Evolutionary conservation across 2,888 invertebrate species (phyloP), one percentile per base, ranked within the genome.

Genomic region (Sphecodes monilicornis): DNA sequence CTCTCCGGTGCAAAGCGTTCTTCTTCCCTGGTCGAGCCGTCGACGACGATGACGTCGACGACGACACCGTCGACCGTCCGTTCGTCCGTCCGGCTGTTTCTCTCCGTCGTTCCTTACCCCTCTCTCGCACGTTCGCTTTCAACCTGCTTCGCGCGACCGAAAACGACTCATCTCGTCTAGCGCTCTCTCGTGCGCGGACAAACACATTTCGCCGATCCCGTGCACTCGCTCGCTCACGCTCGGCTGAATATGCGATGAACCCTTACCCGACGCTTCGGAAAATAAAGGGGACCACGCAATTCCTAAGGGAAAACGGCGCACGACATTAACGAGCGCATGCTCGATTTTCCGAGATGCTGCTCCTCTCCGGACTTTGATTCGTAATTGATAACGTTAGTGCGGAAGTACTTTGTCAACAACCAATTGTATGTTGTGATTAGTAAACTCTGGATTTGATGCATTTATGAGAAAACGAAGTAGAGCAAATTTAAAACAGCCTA

Each of bases 1-100:
- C 83, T 82, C 78, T 46, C 36, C 75, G 71, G 66, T 43, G 85
- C 70, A 77, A 71, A 87, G 70, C 71, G 66, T 80, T 80, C 73
- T 60, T 8, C 69, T 64, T 22, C 3, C 41, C 36, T 29, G 60
- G 6, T 26, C 10, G 22, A 32, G 57, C 26, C 70, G 16, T 36
- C 36, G 36, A 3, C 68, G 41, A 39, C 26, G 29, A 29, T 2
- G 13, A 13, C 54, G 54, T 5, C 29, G 54, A n/a, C 64, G 36
- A 10, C 68, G 39, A 3, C 68, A 54, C 68, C 41, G 64, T 26
- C 29, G 29, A 54, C 39, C 46, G 26, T 18, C 29, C 50, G 26
- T 18, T n/a, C 50, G 54, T 46, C 64, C 64, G 22, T n/a, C 29
- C 60, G 16, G 13, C 26, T 26, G 26, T 13, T 26, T 1, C 57